Evolutionary conservation across 2,797 vertebrate species (phyloP).

Genomic region (Mus minutoides): DNA sequence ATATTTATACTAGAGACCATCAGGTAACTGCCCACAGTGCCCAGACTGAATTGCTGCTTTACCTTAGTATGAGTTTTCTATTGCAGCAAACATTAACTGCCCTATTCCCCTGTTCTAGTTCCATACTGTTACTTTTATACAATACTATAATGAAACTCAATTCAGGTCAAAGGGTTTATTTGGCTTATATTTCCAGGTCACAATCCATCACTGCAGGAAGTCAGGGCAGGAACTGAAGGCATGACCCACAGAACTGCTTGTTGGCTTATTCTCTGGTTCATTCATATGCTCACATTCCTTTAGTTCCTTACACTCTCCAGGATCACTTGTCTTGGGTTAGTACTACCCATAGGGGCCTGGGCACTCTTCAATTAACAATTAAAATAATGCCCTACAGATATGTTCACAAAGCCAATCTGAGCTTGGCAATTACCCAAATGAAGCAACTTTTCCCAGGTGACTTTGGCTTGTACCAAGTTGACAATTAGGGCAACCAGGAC

Average conservation of each 20-base stretch:
- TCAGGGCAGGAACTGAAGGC: neutral
- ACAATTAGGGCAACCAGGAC: neutral
- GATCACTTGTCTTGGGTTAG: neutral
- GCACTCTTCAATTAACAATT: neutral
- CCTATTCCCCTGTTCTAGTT: neutral
- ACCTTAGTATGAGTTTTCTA: neutral
- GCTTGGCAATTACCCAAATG: neutral
- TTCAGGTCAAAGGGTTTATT: neutral
- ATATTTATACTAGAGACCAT: neutral
- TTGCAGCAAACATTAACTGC: neutral
- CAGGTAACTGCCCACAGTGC: neutral
- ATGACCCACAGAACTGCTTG: neutral
- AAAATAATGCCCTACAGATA: neutral
- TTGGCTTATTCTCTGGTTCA: neutral
- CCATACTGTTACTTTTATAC: neutral
- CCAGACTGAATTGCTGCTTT: neutral
- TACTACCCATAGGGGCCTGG: no score
- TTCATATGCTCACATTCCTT: neutral
- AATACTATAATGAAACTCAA: neutral
- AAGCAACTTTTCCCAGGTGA: neutral
- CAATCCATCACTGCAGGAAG: neutral
- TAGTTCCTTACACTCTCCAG: neutral
- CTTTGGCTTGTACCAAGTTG: neutral
- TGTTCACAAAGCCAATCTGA: neutral
- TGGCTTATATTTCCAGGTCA: neutral